A percentile compares a stretch with the other conserved stretches of the same genome.
Conservation (phyloP, 2,888 invertebrate species). For the Dexiosoma caninum region DNA sequence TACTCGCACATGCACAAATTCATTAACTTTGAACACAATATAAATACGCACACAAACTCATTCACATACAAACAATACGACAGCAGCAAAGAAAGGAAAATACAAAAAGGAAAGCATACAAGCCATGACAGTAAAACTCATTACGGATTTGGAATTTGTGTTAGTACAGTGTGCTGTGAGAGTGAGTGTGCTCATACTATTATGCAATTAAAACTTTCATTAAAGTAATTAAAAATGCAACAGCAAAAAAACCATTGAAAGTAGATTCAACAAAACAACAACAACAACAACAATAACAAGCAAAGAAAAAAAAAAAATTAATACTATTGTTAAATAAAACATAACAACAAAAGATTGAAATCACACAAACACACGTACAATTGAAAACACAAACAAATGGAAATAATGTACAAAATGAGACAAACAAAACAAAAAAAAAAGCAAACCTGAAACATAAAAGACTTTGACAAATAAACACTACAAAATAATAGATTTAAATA, state of each 20-base stretch:
- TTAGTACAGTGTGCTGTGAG: slow-evolving; percentile 17
- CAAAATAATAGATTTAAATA: slow-evolving; percentile 33
- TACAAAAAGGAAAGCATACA: slow-evolving; percentile 21
- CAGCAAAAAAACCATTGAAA: slow-evolving; percentile 66
- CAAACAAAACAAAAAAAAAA: no score
- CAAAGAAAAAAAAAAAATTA: slow-evolving; percentile 7
- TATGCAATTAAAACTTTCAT: slow-evolving; percentile 77
- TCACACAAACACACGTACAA: slow-evolving; percentile 42
- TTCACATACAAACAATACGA: background rate
- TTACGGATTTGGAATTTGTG: slow-evolving; percentile 51
- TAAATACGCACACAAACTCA: background rate
- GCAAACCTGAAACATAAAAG: slow-evolving; percentile 16
- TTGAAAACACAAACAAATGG: slow-evolving; percentile 40
- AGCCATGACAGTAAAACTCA: slow-evolving; percentile 55
- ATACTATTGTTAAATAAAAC: slow-evolving; percentile 38
- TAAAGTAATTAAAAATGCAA: slow-evolving; percentile 77
- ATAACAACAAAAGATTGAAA: slow-evolving; percentile 39
- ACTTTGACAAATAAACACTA: slow-evolving; percentile 58
- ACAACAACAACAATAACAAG: background rate
- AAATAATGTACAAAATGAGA: slow-evolving; percentile 29
- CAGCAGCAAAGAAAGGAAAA: slow-evolving; percentile 22
- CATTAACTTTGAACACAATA: slow-evolving; percentile 18
- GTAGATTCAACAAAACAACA: slow-evolving; percentile 26
- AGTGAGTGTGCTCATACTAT: slow-evolving; percentile 44
- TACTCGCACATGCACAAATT: slow-evolving; percentile 28